Evolutionary conservation across 2,888 invertebrate genomes (phyloP).

Genomic region (Acleris emargana): DNA sequence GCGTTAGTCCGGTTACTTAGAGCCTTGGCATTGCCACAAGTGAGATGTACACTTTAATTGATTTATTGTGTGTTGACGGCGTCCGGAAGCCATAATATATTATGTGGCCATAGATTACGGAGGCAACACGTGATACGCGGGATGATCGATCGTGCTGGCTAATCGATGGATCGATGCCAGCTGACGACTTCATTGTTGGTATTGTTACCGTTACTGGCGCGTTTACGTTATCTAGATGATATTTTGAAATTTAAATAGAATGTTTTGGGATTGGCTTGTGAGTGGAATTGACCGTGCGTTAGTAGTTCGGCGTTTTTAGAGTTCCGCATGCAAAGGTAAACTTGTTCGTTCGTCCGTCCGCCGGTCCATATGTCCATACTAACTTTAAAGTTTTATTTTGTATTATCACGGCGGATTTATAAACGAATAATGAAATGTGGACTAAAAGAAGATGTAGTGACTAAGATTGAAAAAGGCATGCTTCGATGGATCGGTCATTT

Average conservation of each 20-base stretch:
- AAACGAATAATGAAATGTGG: too few species aligned
- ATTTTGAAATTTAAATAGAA: constrained; percentile 32
- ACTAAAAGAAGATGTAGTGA: too few species aligned
- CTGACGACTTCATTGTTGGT: constrained; percentile 36
- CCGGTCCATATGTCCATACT: too few species aligned
- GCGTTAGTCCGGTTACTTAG: neutral
- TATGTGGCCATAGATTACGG: constrained; percentile 36
- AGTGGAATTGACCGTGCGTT: too few species aligned
- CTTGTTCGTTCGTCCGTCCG: too few species aligned
- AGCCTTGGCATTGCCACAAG: constrained; percentile 9
- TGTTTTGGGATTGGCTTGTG: neutral
- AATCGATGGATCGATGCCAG: constrained; percentile 34
- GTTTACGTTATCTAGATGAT: constrained; percentile 34
- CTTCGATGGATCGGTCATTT: too few species aligned
- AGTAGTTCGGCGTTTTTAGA: too few species aligned
- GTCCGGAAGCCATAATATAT: constrained; percentile 37
- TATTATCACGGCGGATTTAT: too few species aligned
- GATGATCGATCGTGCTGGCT: constrained; percentile 33
- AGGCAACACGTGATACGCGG: constrained; percentile 36
- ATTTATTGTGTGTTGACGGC: constrained; percentile 37
- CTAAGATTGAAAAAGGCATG: too few species aligned
- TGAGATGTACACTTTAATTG: constrained; percentile 34
- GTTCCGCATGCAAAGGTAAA: too few species aligned
- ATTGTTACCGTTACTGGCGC: constrained; percentile 35
- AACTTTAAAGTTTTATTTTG: too few species aligned